phyloP scores from a whole-genome alignment of 2,888 invertebrate species.

The Phaonia tiefii region DNA sequence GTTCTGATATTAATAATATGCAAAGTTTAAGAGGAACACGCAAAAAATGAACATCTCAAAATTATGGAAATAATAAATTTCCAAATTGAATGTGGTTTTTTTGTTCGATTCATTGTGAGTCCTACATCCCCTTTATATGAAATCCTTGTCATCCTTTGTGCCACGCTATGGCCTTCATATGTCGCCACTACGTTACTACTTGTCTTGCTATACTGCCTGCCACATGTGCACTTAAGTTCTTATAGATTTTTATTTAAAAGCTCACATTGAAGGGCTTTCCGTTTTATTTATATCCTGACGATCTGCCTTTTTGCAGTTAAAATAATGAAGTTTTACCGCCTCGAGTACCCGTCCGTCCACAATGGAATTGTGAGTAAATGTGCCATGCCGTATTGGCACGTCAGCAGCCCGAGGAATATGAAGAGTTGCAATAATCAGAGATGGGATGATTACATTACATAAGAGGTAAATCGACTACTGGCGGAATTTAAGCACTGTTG shows the following conservation, averaged over 20 bases:
- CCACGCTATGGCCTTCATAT: background rate
- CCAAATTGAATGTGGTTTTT: conserved; percentile 40
- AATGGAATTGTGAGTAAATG: conserved; percentile 48
- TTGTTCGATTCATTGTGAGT: background rate
- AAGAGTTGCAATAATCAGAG: conserved; percentile 5
- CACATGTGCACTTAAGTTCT: conserved; percentile 60
- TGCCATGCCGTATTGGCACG: conserved; percentile 57
- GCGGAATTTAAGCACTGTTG: too few relatives aligned
- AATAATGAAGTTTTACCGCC: conserved; percentile 65
- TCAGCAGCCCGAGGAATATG: conserved; percentile 50
- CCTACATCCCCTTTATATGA: background rate
- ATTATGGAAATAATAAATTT: conserved; percentile 61
- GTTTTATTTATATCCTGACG: conserved; percentile 64
- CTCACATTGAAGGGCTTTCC: conserved; percentile 1
- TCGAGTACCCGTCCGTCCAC: conserved; percentile 48
- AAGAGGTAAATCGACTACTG: background rate
- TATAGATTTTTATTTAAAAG: conserved; percentile 52
- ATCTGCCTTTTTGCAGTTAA: conserved; percentile 67
- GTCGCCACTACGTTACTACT: background rate
- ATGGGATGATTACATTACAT: background rate
- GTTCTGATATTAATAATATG: conserved; percentile 25
- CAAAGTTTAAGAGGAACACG: conserved; percentile 24
- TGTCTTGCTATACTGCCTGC: conserved; percentile 22
- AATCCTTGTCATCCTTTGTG: conserved; percentile 28
- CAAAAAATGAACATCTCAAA: conserved; percentile 44